Evolutionary conservation across 2,888 invertebrate species (phyloP).

Genomic region (Resseliella maxima): DNA sequence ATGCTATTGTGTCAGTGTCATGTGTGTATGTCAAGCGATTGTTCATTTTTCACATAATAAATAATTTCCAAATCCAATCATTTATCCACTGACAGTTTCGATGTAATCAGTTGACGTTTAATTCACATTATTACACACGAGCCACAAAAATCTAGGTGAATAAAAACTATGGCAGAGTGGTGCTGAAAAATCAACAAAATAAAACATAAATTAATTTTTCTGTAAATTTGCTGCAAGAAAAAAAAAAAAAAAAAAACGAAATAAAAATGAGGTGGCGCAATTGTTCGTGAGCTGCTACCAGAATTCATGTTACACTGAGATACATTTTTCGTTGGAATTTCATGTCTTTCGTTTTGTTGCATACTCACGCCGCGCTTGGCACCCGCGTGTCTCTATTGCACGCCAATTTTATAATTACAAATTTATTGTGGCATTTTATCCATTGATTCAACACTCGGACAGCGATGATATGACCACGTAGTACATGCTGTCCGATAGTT

Average conservation of each 20-base stretch:
- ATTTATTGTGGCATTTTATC: conserved; percentile 49
- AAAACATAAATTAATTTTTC: background rate
- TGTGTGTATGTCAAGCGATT: conserved; percentile 12
- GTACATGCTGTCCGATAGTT: background rate
- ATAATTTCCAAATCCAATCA: conserved; percentile 31
- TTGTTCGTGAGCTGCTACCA: background rate
- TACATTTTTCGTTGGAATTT: background rate
- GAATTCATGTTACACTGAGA: background rate
- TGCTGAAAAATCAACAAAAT: background rate
- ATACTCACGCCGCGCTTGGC: background rate
- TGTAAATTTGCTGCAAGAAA: background rate
- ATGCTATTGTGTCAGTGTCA: conserved; percentile 30
- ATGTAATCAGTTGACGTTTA: conserved; percentile 56
- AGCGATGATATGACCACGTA: background rate
- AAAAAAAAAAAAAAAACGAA: background rate
- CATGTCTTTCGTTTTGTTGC: background rate
- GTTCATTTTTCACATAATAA: conserved; percentile 56
- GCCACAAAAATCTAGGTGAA: background rate
- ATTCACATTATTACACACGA: conserved; percentile 53
- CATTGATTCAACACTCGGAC: background rate
- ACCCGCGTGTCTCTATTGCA: background rate
- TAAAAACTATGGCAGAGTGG: background rate
- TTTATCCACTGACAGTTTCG: conserved; percentile 36
- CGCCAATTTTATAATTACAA: conserved; percentile 13
- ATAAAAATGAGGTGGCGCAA: background rate